Conservation (phyloP, 92 coral and sea anemone species). For the Hydrozoanthus gracilis region DNA sequence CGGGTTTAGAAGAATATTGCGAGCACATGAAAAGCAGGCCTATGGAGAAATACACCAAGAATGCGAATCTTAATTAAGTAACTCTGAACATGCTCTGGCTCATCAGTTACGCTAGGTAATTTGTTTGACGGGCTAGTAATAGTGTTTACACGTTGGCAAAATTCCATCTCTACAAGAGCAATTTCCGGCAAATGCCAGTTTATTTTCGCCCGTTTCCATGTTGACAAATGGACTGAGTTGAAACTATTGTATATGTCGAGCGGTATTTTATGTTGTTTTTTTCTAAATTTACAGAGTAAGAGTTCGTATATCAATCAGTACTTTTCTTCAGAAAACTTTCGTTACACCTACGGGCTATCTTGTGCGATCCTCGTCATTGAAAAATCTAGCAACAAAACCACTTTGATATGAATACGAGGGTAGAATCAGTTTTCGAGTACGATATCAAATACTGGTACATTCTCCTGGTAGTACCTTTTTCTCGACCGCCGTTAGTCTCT, state of each 20-base stretch:
- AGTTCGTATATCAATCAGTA: too few relatives aligned
- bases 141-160: conserved; percentile 13
- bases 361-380: background rate
- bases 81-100: conserved; percentile 3
- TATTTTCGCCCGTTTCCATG: conserved; percentile 15
- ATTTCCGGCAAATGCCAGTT: conserved; percentile 28
- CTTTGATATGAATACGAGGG: background rate
- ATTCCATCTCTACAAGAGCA: conserved; percentile 16
- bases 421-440: background rate
- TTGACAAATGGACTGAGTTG: conserved; percentile 31
- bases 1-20: too few relatives aligned
- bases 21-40: too few relatives aligned
- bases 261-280: background rate
- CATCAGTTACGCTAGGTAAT: background rate
- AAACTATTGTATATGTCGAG: background rate
- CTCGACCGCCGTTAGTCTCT: background rate
- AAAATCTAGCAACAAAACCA: background rate
- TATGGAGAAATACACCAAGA: too few relatives aligned
- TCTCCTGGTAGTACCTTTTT: background rate
- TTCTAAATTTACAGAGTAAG: background rate
- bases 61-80: too few relatives aligned
- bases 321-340: background rate
- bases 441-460: background rate
- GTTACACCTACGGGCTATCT: background rate
- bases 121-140: too few relatives aligned